A percentile compares a stretch with the other conserved stretches of the same genome.
phyloP scores from a whole-genome alignment of 2,113 vertebrate species.

The Drymodes brunneopygia region DNA sequence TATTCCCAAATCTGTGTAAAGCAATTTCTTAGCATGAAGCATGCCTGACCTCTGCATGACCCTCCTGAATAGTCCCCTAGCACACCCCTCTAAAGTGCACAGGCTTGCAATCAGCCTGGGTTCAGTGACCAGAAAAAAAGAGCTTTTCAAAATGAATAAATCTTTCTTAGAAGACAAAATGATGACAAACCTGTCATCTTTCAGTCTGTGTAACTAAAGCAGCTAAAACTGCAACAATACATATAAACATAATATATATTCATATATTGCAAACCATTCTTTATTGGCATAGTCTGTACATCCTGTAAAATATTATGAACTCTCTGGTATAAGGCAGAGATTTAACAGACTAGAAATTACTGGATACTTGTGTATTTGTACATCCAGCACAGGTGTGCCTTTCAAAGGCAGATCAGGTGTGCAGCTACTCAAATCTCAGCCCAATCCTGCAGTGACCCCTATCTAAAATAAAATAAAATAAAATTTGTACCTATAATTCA shows the following conservation, averaged over 20 bases:
- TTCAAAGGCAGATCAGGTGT: not conserved
- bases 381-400: not conserved
- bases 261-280: not conserved
- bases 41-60: not conserved
- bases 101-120: not conserved
- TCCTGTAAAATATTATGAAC: not conserved
- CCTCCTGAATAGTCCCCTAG: not conserved
- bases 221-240: not conserved
- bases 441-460: conserved; percentile 9
- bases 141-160: not conserved
- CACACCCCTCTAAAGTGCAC: not conserved
- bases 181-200: not conserved
- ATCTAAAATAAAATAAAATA: conserved; percentile 9
- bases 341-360: not conserved
- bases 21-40: not conserved
- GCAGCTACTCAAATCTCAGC: not conserved
- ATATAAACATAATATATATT: not conserved
- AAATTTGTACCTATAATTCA: not conserved
- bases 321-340: not conserved
- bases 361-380: not conserved
- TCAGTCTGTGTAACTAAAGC: not conserved
- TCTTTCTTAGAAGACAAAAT: not conserved
- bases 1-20: conserved; percentile 21
- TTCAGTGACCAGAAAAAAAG: not conserved
- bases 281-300: not conserved